These are phyloP conservation scores for Pollenia labialis DNA, from an alignment of 2,888 invertebrate genomes.

Conservation along the genomic window DNA sequence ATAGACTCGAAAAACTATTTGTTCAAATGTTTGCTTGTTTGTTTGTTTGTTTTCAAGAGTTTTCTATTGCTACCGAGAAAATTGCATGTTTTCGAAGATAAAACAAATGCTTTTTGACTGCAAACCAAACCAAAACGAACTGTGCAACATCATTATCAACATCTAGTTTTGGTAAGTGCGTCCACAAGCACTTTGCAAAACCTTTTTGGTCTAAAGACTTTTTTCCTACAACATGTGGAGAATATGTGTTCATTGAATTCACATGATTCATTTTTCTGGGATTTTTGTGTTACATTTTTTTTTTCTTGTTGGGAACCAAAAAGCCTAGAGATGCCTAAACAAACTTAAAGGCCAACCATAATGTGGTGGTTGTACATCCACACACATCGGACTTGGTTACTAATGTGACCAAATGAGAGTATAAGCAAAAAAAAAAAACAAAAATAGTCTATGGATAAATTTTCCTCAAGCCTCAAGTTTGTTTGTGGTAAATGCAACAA, in stretches of 20 bases:
- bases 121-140: conserved; percentile 27
- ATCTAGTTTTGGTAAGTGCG: conserved; percentile 5
- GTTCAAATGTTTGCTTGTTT: not conserved
- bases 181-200: conserved; percentile 44
- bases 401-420: conserved; percentile 69
- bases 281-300: conserved; percentile 19
- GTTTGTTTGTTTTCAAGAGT: conserved; percentile 25
- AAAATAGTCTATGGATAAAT: conserved; percentile 54
- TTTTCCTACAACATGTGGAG: conserved; percentile 14
- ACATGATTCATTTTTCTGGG: conserved; percentile 54
- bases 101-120: conserved; percentile 68
- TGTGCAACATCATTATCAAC: conserved; percentile 14
- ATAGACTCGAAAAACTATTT: conserved; percentile 3
- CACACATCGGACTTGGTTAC: conserved; percentile 45
- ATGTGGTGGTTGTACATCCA: conserved; percentile 67
- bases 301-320: conserved; percentile 14
- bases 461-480: conserved; percentile 71
- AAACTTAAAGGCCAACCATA: conserved; percentile 76
- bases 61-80: conserved; percentile 43
- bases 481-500: conserved; percentile 70
- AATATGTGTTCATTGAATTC: conserved; percentile 45
- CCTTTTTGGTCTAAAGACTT: conserved; percentile 43
- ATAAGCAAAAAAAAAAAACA: conserved; percentile 17
- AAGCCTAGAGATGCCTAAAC: conserved; percentile 64
- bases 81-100: conserved; percentile 65